Evolutionary conservation across 2,113 vertebrate species (phyloP), one percentile per base, ranked within the genome.

Genomic region (Bos javanicus): DNA sequence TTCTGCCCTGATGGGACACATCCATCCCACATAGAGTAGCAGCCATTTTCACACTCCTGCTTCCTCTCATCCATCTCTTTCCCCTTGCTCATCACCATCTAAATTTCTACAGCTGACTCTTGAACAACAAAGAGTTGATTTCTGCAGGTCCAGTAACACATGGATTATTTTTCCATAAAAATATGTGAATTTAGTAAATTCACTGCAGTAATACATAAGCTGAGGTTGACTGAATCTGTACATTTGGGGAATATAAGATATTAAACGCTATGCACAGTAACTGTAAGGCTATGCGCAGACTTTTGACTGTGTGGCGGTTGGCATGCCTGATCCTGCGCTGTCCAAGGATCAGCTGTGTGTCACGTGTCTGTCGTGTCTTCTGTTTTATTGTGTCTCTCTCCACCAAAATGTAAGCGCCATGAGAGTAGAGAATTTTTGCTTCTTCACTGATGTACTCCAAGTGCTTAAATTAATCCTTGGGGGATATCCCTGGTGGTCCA

Each of bases 21-120:
- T 17, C 23, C 14, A 15, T 7, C 62, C 36, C 36, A 10, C 3
- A 7, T 39, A 57, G 90, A 54, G 52, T 16, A 71, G 67, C 19
- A 39, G 19, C 67, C 10, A 1, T 23, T 19, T 23, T 5, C 14
- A 12, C 3, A 4, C 23, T 56, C 9, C 48, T 1, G 9, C 25
- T 7, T 28, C 25, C 23, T 60, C n/a, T 89, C 39, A 23, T 26
- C 54, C 28, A 16, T 43, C 90, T 43, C 30, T 21, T 5, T 17
- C 36, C 2, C 14, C 16, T 7, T 0, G 13, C 64, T 71, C 48
- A 25, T 26, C 56, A 33, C 30, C 23, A 74, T 1, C 52, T 13
- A 30, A 60, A 28, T 9, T 28, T 46, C 76, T 46, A 7, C 74
- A 78, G 39, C 43, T 78, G 74, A 48, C 71, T 39, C 36, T 26